Evolutionary conservation across 2,888 invertebrate genomes (phyloP).

Genomic region (Ephialtes manifestator): DNA sequence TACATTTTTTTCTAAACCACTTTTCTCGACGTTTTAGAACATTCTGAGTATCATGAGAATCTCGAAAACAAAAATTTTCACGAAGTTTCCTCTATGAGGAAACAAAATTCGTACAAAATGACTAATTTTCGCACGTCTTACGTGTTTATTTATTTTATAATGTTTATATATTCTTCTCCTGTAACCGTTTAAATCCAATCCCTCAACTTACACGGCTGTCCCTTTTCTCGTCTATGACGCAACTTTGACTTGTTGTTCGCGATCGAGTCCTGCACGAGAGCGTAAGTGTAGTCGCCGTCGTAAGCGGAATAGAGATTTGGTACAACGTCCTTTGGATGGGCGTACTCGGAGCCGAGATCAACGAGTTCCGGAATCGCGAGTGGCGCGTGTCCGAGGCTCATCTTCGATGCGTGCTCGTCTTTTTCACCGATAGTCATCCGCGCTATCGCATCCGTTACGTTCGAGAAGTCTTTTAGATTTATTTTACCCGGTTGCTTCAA

Average conservation of each 20-base stretch:
- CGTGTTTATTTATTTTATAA: too few species aligned
- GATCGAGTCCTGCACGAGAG: constrained; percentile 90
- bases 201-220: constrained; percentile 88
- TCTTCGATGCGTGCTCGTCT: constrained; percentile 83
- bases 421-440: constrained; percentile 88
- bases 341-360: constrained; percentile 92
- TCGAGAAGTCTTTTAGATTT: constrained; percentile 95
- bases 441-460: constrained; percentile 95
- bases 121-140: too few species aligned
- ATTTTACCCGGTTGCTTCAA: constrained; percentile 95
- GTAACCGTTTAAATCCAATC: constrained; percentile 52
- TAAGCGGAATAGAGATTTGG: constrained; percentile 87
- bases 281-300: constrained; percentile 90
- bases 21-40: too few species aligned
- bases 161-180: too few species aligned
- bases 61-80: too few species aligned
- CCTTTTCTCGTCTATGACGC: constrained; percentile 89
- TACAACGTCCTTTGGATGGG: constrained; percentile 89
- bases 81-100: too few species aligned
- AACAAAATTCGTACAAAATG: too few species aligned
- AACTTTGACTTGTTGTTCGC: constrained; percentile 88
- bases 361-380: constrained; percentile 92
- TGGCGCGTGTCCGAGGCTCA: constrained; percentile 89
- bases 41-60: too few species aligned
- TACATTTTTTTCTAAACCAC: too few species aligned